phyloP scores from a whole-genome alignment of 2,888 invertebrate genomes.

The Lydus trimaculatus region DNA sequence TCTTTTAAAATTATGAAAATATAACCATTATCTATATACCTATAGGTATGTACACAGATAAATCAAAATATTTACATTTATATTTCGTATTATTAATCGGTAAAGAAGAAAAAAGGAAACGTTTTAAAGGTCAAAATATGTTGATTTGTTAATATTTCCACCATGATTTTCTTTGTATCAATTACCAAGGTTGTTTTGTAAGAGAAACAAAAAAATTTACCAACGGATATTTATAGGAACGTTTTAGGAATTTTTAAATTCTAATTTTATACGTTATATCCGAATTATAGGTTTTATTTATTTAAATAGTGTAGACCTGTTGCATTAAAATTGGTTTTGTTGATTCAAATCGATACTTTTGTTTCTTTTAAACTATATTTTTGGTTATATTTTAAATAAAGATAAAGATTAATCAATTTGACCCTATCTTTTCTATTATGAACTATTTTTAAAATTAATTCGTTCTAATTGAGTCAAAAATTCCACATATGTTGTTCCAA shows the following conservation, averaged over 20 bases:
- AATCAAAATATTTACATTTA: neutral
- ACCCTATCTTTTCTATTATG: neutral
- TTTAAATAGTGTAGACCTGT: constrained; percentile 22
- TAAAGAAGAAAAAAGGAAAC: neutral
- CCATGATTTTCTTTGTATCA: neutral
- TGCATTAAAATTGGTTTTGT: constrained; percentile 16
- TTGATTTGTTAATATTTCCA: neutral
- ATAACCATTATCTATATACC: no score
- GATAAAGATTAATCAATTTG: neutral
- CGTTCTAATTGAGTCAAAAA: neutral
- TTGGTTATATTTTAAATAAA: neutral
- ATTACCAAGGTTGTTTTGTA: neutral
- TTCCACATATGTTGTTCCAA: neutral
- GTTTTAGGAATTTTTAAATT: neutral
- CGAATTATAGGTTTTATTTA: constrained; percentile 15
- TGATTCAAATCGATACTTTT: neutral
- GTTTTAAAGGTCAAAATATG: neutral
- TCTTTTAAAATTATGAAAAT: neutral
- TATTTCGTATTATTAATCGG: no score
- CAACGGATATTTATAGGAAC: neutral
- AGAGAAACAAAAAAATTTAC: neutral
- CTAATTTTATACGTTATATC: constrained; percentile 18
- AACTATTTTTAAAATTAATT: neutral
- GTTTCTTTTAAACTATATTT: neutral
- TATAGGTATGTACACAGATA: neutral